phyloP scores from a whole-genome alignment of 1,140 invertebrate genomes.

The Formica exsecta region DNA sequence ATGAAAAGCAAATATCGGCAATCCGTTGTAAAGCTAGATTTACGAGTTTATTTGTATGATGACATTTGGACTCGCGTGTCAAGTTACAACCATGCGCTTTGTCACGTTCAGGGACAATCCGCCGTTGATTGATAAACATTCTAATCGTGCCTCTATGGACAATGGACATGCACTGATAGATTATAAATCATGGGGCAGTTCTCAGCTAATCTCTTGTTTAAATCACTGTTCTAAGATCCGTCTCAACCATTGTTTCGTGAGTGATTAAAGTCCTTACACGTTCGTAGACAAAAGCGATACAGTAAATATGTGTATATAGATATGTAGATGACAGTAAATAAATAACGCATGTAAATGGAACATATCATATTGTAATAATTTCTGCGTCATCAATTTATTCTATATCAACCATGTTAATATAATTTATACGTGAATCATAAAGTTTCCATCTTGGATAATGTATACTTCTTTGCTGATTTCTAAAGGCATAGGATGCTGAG shows the following conservation, averaged over 20 bases:
- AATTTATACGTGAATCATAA: conserved; percentile 2
- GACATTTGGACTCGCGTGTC: conserved; percentile 24
- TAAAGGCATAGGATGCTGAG: background rate
- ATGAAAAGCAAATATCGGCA: conserved; percentile 33
- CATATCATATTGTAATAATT: background rate
- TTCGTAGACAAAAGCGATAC: no score
- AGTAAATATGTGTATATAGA: background rate
- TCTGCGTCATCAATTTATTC: background rate
- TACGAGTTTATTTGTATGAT: conserved; percentile 10
- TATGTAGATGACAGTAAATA: background rate
- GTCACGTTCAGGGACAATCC: conserved; percentile 56
- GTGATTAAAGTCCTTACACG: conserved; percentile 1
- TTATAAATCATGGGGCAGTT: conserved; percentile 25
- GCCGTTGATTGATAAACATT: background rate
- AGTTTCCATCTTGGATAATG: background rate
- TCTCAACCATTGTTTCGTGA: conserved; percentile 4
- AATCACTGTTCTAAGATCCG: conserved; percentile 5
- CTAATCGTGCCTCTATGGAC: conserved; percentile 30
- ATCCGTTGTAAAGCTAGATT: conserved; percentile 21
- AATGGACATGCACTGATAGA: conserved; percentile 23
- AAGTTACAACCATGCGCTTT: conserved; percentile 26
- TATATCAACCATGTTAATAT: background rate
- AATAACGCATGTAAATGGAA: background rate
- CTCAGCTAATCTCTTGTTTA: conserved; percentile 27
- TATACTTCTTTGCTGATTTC: background rate